Evolutionary conservation across 2,113 vertebrate species (phyloP).

Genomic region (Vulpes lagopus): DNA sequence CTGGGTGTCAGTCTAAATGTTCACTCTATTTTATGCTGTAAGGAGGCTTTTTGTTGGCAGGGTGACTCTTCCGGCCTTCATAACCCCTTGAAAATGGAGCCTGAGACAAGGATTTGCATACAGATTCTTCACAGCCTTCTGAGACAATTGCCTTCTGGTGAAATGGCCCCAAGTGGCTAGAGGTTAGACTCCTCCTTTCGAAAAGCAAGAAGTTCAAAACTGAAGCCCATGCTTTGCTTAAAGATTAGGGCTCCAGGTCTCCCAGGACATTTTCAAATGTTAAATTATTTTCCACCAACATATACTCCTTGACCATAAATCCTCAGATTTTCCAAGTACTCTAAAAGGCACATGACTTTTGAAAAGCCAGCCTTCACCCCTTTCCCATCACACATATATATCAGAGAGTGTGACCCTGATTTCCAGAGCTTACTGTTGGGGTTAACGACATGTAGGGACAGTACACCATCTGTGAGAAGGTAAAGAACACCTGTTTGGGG

Average conservation of each 20-base stretch:
- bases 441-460: fast-evolving
- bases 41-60: background rate
- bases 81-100: background rate
- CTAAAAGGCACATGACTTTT: background rate
- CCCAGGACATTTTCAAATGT: background rate
- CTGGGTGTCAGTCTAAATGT: background rate
- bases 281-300: background rate
- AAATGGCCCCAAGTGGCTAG: background rate
- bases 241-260: background rate
- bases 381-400: background rate
- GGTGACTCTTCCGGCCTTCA: background rate
- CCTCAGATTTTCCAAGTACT: background rate
- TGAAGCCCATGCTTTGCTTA: background rate
- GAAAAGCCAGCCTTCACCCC: background rate
- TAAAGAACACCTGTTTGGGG: background rate
- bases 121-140: background rate
- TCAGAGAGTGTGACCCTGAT: background rate
- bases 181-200: background rate
- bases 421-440: background rate
- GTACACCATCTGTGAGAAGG: background rate
- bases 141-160: background rate
- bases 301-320: background rate
- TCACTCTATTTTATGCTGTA: background rate
- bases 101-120: background rate
- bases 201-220: background rate